These are phyloP conservation scores for Eutolmus rufibarbis DNA, from an alignment of 2,888 invertebrate species.

Conservation along the genomic window DNA sequence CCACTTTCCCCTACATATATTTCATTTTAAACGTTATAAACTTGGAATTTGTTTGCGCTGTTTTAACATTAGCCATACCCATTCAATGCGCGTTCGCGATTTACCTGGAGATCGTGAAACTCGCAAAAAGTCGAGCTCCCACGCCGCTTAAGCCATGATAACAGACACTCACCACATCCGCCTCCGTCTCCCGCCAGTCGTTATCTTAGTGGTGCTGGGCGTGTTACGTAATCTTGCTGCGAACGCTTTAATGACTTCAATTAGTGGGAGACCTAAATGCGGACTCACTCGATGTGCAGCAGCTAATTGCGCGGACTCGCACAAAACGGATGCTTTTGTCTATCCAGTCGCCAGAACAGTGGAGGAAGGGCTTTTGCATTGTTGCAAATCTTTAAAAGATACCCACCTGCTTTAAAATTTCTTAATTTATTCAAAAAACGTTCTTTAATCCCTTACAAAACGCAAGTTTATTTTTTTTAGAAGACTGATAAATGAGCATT, in stretches of 20 bases:
- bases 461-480: no score
- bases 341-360: background rate
- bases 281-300: background rate
- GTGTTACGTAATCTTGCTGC: background rate
- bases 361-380: background rate
- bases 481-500: no score
- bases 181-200: background rate
- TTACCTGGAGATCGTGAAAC: background rate
- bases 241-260: conserved; percentile 8
- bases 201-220: background rate
- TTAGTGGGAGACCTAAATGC: background rate
- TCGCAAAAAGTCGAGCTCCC: background rate
- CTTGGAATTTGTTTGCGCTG: no score
- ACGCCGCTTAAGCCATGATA: background rate
- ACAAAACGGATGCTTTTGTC: background rate
- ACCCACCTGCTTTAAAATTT: background rate
- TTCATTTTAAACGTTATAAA: no score
- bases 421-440: no score
- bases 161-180: background rate
- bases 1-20: no score
- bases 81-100: background rate
- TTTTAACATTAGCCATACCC: background rate
- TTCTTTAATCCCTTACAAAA: no score
- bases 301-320: background rate
- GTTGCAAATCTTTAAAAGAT: background rate